Evolutionary conservation across 2,797 vertebrate species (phyloP).

Genomic region (Phrynocephalus guinanensis): DNA sequence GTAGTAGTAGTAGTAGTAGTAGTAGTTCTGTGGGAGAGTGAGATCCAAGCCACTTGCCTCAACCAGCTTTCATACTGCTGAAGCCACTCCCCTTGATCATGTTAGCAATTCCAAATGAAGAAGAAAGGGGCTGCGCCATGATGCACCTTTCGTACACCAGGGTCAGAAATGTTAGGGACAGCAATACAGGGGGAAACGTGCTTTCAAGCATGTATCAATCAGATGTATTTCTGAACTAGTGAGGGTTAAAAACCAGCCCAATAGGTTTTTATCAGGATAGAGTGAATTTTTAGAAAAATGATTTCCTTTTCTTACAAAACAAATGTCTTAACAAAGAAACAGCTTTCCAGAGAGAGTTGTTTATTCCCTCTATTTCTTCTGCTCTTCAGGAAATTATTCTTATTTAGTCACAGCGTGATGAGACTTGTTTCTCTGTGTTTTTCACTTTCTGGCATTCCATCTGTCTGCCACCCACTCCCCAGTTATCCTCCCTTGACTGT

Average conservation of each 20-base stretch:
- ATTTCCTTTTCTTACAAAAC: not conserved
- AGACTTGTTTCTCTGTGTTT: not conserved
- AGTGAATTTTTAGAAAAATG: not conserved
- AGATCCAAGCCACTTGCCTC: not conserved
- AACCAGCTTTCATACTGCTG: not conserved
- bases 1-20: too few species aligned
- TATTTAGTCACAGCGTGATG: not conserved
- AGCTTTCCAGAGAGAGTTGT: not conserved
- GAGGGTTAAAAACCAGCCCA: not conserved
- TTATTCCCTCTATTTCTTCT: not conserved
- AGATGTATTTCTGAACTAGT: not conserved
- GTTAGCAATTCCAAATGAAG: not conserved
- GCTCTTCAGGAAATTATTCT: not conserved
- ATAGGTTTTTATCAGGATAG: not conserved
- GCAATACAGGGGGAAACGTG: not conserved
- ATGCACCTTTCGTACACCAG: not conserved
- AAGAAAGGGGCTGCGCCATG: not conserved
- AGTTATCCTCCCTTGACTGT: not conserved
- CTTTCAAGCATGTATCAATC: not conserved
- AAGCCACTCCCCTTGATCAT: not conserved
- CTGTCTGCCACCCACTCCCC: too few species aligned
- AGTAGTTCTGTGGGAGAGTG: not conserved
- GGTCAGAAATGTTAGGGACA: not conserved
- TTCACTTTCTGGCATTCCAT: not conserved
- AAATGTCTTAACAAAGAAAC: constrained; percentile 6